phyloP scores from a whole-genome alignment of 2,797 vertebrate species.

The Zalophus californianus region DNA sequence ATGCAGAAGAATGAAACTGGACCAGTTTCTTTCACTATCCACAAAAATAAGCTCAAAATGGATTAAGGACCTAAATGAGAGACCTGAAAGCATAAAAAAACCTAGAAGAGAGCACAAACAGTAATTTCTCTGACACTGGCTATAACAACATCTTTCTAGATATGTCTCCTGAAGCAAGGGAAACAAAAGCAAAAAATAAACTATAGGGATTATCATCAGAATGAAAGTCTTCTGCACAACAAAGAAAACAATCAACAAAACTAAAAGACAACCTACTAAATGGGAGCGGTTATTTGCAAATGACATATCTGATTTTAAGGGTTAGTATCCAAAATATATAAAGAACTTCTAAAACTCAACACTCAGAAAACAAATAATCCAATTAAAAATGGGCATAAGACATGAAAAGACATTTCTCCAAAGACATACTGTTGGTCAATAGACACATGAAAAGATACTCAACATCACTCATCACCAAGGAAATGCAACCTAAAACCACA shows the following conservation, averaged over 20 bases:
- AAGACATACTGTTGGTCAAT: not conserved
- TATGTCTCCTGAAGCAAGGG: not conserved
- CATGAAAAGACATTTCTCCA: not conserved
- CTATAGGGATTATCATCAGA: not conserved
- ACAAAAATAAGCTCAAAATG: not conserved
- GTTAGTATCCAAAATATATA: not conserved
- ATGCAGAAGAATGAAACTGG: not conserved
- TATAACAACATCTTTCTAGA: not conserved
- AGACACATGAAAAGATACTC: not conserved
- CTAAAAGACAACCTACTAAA: not conserved
- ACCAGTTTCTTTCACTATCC: not conserved
- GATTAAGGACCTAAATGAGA: not conserved
- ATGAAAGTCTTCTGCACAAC: not conserved
- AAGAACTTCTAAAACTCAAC: not conserved
- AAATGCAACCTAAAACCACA: not conserved
- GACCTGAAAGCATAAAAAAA: not conserved
- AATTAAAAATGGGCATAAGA: not conserved
- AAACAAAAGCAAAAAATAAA: not conserved
- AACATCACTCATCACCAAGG: not conserved
- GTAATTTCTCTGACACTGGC: not conserved
- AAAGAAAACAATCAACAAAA: not conserved
- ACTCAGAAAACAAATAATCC: not conserved
- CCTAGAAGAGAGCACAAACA: not conserved
- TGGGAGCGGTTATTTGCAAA: not conserved
- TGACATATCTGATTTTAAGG: not conserved